Base-by-base conservation (phyloP, 2,888 invertebrate genomes). In the Bellardia pandia region DNA sequence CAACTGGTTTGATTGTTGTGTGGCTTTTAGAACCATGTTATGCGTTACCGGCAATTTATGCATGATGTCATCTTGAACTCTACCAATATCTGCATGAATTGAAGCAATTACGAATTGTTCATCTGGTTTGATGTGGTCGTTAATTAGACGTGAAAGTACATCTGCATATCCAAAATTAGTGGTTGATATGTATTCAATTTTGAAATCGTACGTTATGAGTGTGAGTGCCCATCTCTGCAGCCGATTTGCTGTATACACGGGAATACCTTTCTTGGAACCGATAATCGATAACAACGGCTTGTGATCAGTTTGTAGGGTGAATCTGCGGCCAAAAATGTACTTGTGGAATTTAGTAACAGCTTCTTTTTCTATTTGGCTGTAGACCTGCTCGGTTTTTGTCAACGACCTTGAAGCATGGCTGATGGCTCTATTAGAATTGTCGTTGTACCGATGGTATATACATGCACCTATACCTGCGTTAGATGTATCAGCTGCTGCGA, bases 251-350 rank as follows among this genome's bases (percentile, higher is more conserved):
- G 45, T 45, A 45, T 68, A 45, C 90, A n/a, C n/a, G n/a, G n/a
- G n/a, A n/a, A n/a, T n/a, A n/a, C n/a, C n/a, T n/a, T n/a, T n/a
- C 75, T 91, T 90, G 16, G 91, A 89, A 2, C 79, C 69, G 30
- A 79, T 69, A 30, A 66, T 78, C 13, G 68, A 51, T 9, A 78
- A 58, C 56, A 79, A 30, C 11, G 58, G 71, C 60, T 79, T 72
- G 13, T 80, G 72, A 16, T 79, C 71, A 13, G 78, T 78, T 53
- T 78, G 68, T 2, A 56, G 58, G 8, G 58, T 72, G 23, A 58
- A 30, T 40, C 40, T 51, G 13, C 60, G 62, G 5, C 48, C 51
- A 33, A 51, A 72, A 33, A 72, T 16, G 6, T 30, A 23, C 16
- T 9, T 69, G 69, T 69, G 48, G n/a, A 69, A 45, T 33, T 69